Evolutionary conservation across 2,797 vertebrate genomes (phyloP).

Genomic region (Simalia tracyae): DNA sequence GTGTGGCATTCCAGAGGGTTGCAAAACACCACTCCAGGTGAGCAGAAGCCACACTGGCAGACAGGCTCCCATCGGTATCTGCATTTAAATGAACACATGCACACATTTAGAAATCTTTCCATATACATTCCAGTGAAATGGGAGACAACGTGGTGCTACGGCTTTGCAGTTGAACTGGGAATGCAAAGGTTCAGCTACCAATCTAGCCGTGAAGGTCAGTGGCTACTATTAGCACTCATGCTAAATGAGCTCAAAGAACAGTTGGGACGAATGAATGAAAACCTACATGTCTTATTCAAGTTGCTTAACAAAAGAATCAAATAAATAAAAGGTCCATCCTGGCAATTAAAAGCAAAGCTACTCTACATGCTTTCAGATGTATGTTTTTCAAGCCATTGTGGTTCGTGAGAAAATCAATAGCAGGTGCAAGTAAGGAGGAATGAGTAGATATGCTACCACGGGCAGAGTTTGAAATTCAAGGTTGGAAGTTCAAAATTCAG

Average conservation of each 20-base stretch:
- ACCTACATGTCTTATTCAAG: neutral
- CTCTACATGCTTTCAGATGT: neutral
- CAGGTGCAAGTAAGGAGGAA: neutral
- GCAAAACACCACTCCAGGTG: slow-evolving; percentile 40
- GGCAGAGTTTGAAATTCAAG: neutral
- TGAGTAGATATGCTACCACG: neutral
- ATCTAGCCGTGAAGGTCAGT: neutral
- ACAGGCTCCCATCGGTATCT: neutral
- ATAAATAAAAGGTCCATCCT: neutral
- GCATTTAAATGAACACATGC: neutral
- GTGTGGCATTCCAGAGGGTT: slow-evolving; percentile 8
- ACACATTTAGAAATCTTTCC: neutral
- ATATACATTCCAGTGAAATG: neutral
- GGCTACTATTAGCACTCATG: neutral
- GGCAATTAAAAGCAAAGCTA: neutral
- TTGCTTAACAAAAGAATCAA: neutral
- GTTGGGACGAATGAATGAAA: neutral
- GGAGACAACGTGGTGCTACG: neutral
- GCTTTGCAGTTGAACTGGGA: neutral
- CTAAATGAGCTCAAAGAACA: neutral
- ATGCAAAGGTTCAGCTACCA: neutral
- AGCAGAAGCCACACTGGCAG: neutral
- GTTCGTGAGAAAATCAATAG: neutral
- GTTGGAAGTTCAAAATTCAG: neutral
- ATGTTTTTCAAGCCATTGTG: neutral